A percentile compares a stretch with the other conserved stretches of the same genome.
Conservation (phyloP, 2,797 vertebrate species). For the Falco peregrinus region DNA sequence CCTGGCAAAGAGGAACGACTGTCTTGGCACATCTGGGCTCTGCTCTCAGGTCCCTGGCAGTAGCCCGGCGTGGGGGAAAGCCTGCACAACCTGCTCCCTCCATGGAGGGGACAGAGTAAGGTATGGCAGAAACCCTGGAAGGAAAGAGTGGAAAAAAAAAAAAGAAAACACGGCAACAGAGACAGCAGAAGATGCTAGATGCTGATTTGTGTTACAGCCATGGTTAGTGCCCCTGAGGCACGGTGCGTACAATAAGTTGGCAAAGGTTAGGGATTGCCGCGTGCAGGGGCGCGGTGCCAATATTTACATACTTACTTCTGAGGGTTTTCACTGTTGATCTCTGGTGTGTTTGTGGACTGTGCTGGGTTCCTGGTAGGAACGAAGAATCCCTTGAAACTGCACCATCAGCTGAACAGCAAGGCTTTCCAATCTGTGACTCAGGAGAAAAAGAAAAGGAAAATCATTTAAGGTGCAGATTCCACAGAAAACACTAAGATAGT, state of each 20-base stretch:
- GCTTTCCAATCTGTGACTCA: not conserved
- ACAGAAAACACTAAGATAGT: not conserved
- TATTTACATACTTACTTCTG: not conserved
- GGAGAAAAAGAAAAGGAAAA: not conserved
- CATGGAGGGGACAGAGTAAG: not conserved
- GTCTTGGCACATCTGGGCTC: fast-evolving
- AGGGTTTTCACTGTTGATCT: not conserved
- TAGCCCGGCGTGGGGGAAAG: fast-evolving
- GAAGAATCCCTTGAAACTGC: not conserved
- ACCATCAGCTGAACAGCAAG: not conserved
- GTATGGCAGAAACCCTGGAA: not conserved
- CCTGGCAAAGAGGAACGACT: not conserved
- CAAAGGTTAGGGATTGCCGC: not conserved
- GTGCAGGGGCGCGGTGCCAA: not conserved
- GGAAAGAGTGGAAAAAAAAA: not conserved
- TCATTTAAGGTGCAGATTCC: not conserved
- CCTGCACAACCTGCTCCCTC: not conserved
- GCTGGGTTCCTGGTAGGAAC: fast-evolving
- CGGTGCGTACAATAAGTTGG: not conserved
- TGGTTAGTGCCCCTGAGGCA: not conserved
- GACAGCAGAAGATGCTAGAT: fast-evolving
- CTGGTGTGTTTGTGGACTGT: fast-evolving
- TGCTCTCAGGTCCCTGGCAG: not conserved
- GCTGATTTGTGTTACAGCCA: not conserved
- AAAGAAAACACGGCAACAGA: not conserved